Evolutionary conservation across 64 coral and sea anemone species (phyloP), one percentile per base, ranked within the genome.

Genomic region (Dendronephthya gigantea): DNA sequence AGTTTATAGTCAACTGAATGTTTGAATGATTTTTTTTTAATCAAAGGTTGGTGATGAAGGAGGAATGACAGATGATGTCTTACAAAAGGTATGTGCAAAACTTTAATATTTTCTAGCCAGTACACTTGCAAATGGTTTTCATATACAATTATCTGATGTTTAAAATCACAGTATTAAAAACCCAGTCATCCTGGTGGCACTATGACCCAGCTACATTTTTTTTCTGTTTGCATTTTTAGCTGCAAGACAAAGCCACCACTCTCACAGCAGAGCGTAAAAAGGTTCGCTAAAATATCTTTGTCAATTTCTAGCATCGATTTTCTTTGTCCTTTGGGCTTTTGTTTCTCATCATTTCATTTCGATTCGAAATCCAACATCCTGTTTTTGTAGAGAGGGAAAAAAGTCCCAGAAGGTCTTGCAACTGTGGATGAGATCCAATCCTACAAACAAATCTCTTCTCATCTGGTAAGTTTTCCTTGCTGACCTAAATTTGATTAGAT

Each of bases 221-320:
- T n/a, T n/a, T 52, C 9, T 66, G 43, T 38, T 49, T 58, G 36
- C 15, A n/a, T 59, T 86, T 90, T 9, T 45, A 98, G 95, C 84
- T 98, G 29, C 95, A 98, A 98, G 91, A 98, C 55, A 98, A 98
- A 48, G 95, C 95, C 32, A 98, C 92, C 38, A 87, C 93, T 29
- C 95, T 98, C 3, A 98, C 95, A 52, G 95, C 95, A 15, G 95
- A 98, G 76, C 92, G 95, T 88, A 98, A 98, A 86, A 97, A 97
- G 94, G 94, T 97, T 76, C 49, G 52, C 37, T 33, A 29, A 34
- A 36, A 45, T 45, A 45, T 45, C 4, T 45, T 45, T 4, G n/a
- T n/a, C n/a, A n/a, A n/a, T n/a, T n/a, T n/a, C n/a, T n/a, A n/a
- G n/a, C n/a, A n/a, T n/a, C n/a, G n/a, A n/a, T n/a, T n/a, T n/a